phyloP scores from a whole-genome alignment of 2,113 vertebrate species.

The Caloenas nicobarica region DNA sequence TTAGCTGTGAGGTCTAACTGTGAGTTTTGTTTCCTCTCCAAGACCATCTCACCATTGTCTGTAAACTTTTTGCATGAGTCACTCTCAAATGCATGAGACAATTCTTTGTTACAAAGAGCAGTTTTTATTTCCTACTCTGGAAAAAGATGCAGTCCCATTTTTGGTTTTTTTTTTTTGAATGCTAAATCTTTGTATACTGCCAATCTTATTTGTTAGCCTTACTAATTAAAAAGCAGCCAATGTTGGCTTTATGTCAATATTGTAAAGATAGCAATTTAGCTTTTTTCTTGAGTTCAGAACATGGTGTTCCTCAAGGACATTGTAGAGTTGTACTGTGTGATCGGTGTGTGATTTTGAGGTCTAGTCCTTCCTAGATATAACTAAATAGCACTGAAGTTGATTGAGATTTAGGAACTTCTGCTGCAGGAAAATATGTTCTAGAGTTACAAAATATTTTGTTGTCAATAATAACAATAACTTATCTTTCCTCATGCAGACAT shows the following conservation, averaged over 20 bases:
- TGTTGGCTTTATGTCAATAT: background rate
- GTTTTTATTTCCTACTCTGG: background rate
- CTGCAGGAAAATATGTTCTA: background rate
- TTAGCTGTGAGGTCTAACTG: background rate
- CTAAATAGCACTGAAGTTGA: background rate
- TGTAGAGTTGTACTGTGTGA: background rate
- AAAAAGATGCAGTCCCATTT: background rate
- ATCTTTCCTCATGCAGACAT: background rate
- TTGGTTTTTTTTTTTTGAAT: background rate
- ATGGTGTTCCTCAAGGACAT: accelerated
- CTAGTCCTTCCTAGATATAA: background rate
- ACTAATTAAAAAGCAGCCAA: background rate
- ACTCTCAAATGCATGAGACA: background rate
- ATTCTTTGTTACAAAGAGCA: background rate
- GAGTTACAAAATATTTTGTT: background rate
- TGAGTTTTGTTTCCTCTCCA: background rate
- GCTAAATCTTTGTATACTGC: background rate
- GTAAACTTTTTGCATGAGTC: background rate
- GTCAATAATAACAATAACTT: background rate
- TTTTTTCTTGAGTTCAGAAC: background rate
- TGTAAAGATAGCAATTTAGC: background rate
- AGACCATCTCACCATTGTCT: background rate
- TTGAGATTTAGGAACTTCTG: background rate
- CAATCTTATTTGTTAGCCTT: background rate
- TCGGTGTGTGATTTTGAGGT: background rate